Conservation (phyloP, 1,140 invertebrate genomes). For the Halictus rubicundus region DNA sequence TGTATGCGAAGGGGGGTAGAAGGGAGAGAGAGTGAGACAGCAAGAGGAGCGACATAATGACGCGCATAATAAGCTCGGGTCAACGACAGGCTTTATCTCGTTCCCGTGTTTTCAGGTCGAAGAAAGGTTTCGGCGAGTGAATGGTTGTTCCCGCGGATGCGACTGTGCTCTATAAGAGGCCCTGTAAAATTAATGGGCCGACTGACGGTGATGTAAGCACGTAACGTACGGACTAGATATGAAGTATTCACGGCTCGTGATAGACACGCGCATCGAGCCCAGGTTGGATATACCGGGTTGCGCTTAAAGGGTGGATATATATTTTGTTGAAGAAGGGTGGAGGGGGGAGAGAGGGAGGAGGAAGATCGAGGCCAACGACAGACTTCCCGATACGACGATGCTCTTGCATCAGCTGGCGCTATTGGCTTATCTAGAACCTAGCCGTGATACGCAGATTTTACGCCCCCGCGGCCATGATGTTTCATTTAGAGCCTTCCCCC, state of each 20-base stretch:
- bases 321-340: constrained; percentile 20
- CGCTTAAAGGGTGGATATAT: constrained; percentile 53
- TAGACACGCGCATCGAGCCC: constrained; percentile 53
- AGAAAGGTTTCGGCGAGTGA: constrained; percentile 32
- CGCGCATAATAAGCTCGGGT: neutral
- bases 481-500: constrained; percentile 5
- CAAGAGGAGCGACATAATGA: constrained; percentile 6
- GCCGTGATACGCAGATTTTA: constrained; percentile 6
- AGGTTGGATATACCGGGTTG: constrained; percentile 41
- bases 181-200: constrained; percentile 60
- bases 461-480: constrained; percentile 2
- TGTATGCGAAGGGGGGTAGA: no score
- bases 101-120: constrained; percentile 15
- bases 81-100: constrained; percentile 29
- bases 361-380: constrained; percentile 51
- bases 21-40: no score
- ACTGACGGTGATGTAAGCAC: constrained; percentile 26
- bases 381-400: constrained; percentile 42
- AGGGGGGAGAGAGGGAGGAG: constrained; percentile 8
- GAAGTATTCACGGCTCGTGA: constrained; percentile 58
- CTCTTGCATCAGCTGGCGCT: constrained; percentile 44
- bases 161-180: constrained; percentile 48
- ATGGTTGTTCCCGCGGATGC: constrained; percentile 43
- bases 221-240: constrained; percentile 39
- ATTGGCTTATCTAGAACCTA: constrained; percentile 57